Evolutionary conservation across 1,140 invertebrate species (phyloP).

Genomic region (Eurosta solidaginis): DNA sequence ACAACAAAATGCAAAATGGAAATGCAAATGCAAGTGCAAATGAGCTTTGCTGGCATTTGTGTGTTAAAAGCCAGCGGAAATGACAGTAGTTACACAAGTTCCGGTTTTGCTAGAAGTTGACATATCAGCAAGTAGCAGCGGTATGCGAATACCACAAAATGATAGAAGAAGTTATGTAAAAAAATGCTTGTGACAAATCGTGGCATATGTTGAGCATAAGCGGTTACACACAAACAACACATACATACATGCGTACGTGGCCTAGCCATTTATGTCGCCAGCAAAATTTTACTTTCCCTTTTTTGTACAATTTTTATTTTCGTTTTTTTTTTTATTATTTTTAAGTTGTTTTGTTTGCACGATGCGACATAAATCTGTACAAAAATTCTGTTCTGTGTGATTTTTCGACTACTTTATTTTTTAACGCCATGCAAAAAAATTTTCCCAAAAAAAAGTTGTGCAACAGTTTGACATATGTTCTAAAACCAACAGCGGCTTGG

Average conservation of each 20-base stretch:
- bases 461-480: conserved; percentile 23
- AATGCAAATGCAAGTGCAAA: background rate
- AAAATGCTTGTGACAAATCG: conserved; percentile 24
- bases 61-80: conserved; percentile 37
- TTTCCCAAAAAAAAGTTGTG: background rate
- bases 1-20: background rate
- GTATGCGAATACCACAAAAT: background rate
- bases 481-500: background rate
- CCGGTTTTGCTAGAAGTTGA: conserved; percentile 51
- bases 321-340: background rate
- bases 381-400: background rate
- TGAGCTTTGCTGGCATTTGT: background rate
- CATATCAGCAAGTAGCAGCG: conserved; percentile 46
- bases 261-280: background rate
- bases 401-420: background rate
- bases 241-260: background rate
- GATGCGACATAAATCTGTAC: background rate
- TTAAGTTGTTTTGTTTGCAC: background rate
- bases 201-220: conserved; percentile 25
- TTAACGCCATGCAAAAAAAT: background rate
- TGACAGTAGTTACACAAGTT: conserved; percentile 49
- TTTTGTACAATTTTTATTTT: background rate
- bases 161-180: background rate
- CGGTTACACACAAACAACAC: background rate
- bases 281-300: background rate